phyloP scores from a whole-genome alignment of 2,888 invertebrate genomes.

The Tryphoninae sp. region DNA sequence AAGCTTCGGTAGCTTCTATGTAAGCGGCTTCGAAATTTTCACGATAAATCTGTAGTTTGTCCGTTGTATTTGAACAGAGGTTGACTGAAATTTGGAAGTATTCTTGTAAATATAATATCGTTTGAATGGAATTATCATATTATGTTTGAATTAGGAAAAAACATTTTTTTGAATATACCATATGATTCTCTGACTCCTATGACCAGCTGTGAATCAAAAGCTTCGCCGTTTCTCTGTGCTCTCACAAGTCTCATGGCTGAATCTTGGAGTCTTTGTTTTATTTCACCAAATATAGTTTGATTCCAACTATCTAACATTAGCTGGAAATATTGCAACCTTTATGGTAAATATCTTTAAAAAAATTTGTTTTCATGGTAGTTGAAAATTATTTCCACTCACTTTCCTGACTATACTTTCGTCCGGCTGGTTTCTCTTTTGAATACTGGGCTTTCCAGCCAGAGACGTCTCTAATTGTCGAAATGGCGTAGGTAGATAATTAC shows the following conservation, averaged over 20 bases:
- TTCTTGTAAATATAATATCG: neutral
- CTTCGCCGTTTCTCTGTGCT: slow-evolving; percentile 98
- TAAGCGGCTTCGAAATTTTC: slow-evolving; percentile 99
- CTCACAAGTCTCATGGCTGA: slow-evolving; percentile 99
- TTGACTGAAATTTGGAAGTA: slow-evolving; percentile 86
- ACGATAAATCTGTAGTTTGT: slow-evolving; percentile 96
- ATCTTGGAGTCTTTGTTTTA: slow-evolving; percentile 95
- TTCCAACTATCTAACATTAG: slow-evolving; percentile 99
- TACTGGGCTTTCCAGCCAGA: slow-evolving; percentile 86
- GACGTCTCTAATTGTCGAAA: slow-evolving; percentile 96
- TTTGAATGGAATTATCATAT: slow-evolving; percentile 17
- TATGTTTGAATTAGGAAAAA: too few relatives aligned
- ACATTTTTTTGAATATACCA: slow-evolving; percentile 82
- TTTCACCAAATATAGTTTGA: slow-evolving; percentile 96
- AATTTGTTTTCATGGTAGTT: neutral
- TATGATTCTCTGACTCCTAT: slow-evolving; percentile 99
- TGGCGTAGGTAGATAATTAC: slow-evolving; percentile 97
- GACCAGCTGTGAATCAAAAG: slow-evolving; percentile 98
- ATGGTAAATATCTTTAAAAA: slow-evolving; percentile 11
- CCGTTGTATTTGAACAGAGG: slow-evolving; percentile 95
- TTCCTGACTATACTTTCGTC: slow-evolving; percentile 96
- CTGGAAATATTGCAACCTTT: slow-evolving; percentile 81
- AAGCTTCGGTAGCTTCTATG: slow-evolving; percentile 95
- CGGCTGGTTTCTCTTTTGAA: slow-evolving; percentile 80
- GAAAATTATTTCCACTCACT: slow-evolving; percentile 77